Evolutionary conservation across 2,888 invertebrate genomes (phyloP), one percentile per base, ranked within the genome.

Genomic region (Azorinus chamasolen): DNA sequence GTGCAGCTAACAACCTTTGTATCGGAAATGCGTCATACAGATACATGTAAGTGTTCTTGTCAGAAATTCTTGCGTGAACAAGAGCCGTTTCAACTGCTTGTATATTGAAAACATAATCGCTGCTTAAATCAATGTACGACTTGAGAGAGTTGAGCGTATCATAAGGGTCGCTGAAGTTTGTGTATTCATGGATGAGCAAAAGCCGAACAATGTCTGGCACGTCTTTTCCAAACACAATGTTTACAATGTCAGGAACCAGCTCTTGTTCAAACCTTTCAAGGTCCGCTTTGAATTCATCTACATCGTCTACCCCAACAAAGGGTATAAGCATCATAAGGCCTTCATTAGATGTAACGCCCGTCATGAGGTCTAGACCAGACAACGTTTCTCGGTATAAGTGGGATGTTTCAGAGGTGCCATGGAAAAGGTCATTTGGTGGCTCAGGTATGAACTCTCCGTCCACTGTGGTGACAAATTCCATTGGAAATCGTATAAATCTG

Each of bases 281-380:
- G 22, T 51, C 65, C 1, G 68, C 32, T 1, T 45, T 43, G 18
- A 82, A 84, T 10, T 48, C 39, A 14, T 97, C 96, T 91, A 97
- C 96, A 93, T 97, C 97, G 93, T 97, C 97, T 94, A 97, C 97
- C 73, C 97, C 95, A 88, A 98, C 61, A 32, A 58, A 54, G 16
- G 62, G 27, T 1, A 53, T 25, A 12, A 71, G 18, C 57, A 71
- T 65, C 69, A 76, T 62, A 4, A 73, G 48, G 77, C 98, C 98
- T 95, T 98, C 98, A 92, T 98, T 97, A 92, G 96, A 95, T 93
- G 98, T 98, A 93, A 97, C 97, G 76, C 98, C 98, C 86, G 98
- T 95, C 89, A 99, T 95, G 72, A 99, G 96, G 93, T 97, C 97
- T 81, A 66, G 48, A 43, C 58, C 70, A 22, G 61, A 27, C 20